These are phyloP conservation scores for Linyphia triangularis DNA, from an alignment of 2,888 invertebrate species.

Conservation along the genomic window DNA sequence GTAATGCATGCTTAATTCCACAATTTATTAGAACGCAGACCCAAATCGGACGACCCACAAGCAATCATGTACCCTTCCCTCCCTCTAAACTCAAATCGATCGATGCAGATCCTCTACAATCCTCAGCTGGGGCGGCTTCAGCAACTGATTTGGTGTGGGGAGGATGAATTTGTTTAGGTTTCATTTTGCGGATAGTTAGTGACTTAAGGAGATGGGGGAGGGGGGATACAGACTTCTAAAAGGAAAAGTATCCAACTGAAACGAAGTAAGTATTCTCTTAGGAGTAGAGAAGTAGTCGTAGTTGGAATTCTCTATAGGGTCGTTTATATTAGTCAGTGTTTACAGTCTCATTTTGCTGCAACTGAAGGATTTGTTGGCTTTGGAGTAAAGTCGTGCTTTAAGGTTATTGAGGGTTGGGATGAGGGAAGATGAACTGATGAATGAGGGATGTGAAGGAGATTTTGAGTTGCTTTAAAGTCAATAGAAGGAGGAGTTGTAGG, in stretches of 20 bases:
- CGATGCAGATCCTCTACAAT: conserved; percentile 6
- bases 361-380: background rate
- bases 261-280: background rate
- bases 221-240: background rate
- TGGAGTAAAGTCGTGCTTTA: background rate
- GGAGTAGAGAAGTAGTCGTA: background rate
- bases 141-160: conserved; percentile 13
- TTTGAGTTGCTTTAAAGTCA: background rate
- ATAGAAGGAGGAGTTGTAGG: background rate
- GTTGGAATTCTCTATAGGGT: background rate
- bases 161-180: conserved; percentile 41
- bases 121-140: background rate
- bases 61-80: background rate
- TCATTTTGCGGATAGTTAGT: conserved; percentile 64
- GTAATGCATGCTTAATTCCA: background rate
- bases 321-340: background rate
- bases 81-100: background rate
- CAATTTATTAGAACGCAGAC: background rate
- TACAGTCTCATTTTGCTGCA: background rate
- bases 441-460: no score
- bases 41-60: background rate
- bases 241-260: conserved; percentile 28
- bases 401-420: background rate
- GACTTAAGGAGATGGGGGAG: conserved; percentile 28
- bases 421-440: background rate